These are phyloP conservation scores for Cynopterus brachyotis DNA, from an alignment of 2,113 vertebrate genomes.

Conservation along the genomic window DNA sequence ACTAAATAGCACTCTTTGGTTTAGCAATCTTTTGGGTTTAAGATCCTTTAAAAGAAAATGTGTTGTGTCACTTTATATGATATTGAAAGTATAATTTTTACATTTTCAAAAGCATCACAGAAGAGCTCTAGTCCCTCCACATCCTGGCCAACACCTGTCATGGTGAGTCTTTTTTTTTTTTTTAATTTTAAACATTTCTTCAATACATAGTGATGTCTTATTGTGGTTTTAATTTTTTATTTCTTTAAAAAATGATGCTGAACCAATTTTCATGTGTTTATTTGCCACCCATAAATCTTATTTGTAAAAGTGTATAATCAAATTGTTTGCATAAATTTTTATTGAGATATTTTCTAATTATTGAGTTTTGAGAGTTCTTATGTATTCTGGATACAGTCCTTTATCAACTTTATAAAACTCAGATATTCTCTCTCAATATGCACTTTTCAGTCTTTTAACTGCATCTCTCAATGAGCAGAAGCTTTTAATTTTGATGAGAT, in stretches of 20 bases:
- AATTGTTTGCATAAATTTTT: background rate
- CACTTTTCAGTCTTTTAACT: background rate
- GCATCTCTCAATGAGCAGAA: background rate
- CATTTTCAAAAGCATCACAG: background rate
- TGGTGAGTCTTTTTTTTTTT: background rate
- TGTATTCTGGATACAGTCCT: background rate
- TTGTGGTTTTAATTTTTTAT: background rate
- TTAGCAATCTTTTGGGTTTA: no score
- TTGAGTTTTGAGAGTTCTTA: background rate
- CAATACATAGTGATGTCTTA: background rate
- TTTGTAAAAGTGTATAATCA: background rate
- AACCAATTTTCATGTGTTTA: background rate
- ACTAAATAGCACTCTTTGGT: no score
- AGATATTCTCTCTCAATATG: background rate
- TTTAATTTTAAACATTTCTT: background rate
- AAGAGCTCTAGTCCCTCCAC: background rate
- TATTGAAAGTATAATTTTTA: background rate
- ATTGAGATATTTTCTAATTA: background rate
- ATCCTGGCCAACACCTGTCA: background rate
- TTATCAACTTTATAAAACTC: background rate
- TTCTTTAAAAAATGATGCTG: background rate
- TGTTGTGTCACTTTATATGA: background rate
- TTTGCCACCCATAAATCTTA: background rate
- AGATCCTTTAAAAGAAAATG: background rate
- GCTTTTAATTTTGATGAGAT: background rate